Conservation (phyloP, 2,797 vertebrate genomes). For the Lithobates sylvaticus region DNA sequence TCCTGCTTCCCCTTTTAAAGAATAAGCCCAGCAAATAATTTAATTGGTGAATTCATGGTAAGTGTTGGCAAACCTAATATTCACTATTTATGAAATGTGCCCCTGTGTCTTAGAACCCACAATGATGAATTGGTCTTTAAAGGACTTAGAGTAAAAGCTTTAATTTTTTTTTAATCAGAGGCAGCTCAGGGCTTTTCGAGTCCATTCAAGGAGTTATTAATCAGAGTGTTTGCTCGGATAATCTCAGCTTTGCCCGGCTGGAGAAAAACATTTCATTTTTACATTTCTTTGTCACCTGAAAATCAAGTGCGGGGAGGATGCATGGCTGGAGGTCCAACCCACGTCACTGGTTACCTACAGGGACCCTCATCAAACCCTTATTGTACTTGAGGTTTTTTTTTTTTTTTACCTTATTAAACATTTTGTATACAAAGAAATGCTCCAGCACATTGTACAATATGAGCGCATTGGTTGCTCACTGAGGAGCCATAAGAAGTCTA, state of each 20-base stretch:
- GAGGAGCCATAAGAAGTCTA: not conserved
- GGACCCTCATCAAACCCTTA: not conserved
- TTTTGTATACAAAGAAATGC: not conserved
- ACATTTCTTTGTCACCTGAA: slow-evolving; percentile 21
- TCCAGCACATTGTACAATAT: not conserved
- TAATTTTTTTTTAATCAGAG: not conserved
- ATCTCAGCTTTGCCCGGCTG: slow-evolving; percentile 5
- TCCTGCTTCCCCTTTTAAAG: too few species aligned
- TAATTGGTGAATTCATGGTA: too few species aligned
- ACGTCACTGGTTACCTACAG: not conserved
- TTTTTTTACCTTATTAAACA: not conserved
- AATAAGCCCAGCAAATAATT: too few species aligned
- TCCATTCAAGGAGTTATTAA: not conserved
- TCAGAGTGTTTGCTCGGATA: not conserved
- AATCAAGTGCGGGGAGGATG: not conserved
- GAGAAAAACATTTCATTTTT: not conserved
- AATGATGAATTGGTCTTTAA: not conserved
- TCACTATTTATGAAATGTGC: too few species aligned
- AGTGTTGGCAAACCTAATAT: too few species aligned
- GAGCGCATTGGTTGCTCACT: not conserved
- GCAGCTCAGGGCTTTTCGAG: not conserved
- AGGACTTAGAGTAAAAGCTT: not conserved
- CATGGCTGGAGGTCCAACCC: not conserved
- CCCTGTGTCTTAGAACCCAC: not conserved
- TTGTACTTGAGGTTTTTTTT: not conserved